Conservation (phyloP, 2,888 invertebrate genomes). For the Zaprionus lineosus region DNA sequence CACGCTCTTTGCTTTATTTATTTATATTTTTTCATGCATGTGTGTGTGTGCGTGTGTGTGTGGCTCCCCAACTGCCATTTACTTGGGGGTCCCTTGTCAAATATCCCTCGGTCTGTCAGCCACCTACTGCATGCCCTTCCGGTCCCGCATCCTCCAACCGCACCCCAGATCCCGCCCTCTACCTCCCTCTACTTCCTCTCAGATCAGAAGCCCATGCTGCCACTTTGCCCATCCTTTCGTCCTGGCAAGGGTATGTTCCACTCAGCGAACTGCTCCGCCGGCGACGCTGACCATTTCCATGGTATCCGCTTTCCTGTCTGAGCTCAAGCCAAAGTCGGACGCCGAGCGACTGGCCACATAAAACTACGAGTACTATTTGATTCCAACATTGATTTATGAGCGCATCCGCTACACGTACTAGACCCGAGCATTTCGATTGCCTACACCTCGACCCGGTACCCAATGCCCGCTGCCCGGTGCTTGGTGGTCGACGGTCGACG, state of each 20-base stretch:
- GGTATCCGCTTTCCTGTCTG: slow-evolving; percentile 54
- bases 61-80: slow-evolving; percentile 62
- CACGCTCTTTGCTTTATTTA: slow-evolving; percentile 60
- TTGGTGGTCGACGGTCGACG: background rate
- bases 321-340: slow-evolving; percentile 11
- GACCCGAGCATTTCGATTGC: slow-evolving; percentile 46
- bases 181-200: too few species aligned
- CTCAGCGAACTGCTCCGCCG: slow-evolving; percentile 28
- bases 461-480: background rate
- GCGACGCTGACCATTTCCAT: slow-evolving; percentile 66
- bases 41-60: too few species aligned
- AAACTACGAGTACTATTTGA: slow-evolving; percentile 73
- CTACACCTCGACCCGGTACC: slow-evolving; percentile 12
- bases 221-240: background rate
- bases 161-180: background rate
- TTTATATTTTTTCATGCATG: too few species aligned
- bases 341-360: slow-evolving; percentile 33
- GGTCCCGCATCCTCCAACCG: too few species aligned
- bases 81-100: slow-evolving; percentile 58
- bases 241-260: slow-evolving; percentile 22
- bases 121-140: background rate
- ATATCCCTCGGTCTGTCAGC: slow-evolving; percentile 26
- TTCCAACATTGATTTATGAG: slow-evolving; percentile 77
- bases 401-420: slow-evolving; percentile 72
- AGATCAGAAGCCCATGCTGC: too few species aligned